phyloP scores from a whole-genome alignment of 2,888 invertebrate species.

The Drosophila maculinotata region DNA sequence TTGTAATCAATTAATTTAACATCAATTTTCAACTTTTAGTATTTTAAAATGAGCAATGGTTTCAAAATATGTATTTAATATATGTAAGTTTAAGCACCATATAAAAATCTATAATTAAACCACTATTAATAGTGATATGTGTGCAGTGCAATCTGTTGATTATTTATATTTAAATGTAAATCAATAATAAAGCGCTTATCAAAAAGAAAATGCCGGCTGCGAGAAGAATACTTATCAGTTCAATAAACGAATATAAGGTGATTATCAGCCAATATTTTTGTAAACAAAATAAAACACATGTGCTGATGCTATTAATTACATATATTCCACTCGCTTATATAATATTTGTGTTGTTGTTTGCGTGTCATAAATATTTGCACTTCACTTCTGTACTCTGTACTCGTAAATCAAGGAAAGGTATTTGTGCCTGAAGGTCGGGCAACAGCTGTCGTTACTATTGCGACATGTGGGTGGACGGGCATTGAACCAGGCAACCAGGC shows the following conservation, averaged over 20 bases:
- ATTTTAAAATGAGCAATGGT: too few species aligned
- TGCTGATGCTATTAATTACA: slow-evolving; percentile 14
- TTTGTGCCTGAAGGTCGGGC: slow-evolving; percentile 53
- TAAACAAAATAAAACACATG: slow-evolving; percentile 10
- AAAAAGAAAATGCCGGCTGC: slow-evolving; percentile 1
- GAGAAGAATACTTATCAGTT: slow-evolving; percentile 42
- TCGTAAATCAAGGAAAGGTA: slow-evolving; percentile 52
- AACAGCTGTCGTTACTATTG: slow-evolving; percentile 45
- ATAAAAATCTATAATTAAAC: too few species aligned
- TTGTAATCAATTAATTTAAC: too few species aligned
- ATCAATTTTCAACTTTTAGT: too few species aligned
- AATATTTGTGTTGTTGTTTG: slow-evolving; percentile 38
- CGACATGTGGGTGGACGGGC: slow-evolving; percentile 42
- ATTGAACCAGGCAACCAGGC: slow-evolving; percentile 45
- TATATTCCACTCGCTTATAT: slow-evolving; percentile 27
- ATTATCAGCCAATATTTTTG: slow-evolving; percentile 37
- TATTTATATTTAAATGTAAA: slow-evolving; percentile 2
- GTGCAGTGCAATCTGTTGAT: too few species aligned
- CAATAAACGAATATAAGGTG: slow-evolving; percentile 54
- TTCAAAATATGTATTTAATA: too few species aligned
- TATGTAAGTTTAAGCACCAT: too few species aligned
- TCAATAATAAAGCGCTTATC: slow-evolving; percentile 28
- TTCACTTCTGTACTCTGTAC: slow-evolving; percentile 20
- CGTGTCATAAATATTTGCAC: slow-evolving; percentile 54
- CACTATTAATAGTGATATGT: too few species aligned